Conservation (phyloP, 2,797 vertebrate genomes). For the Sebastes minor region DNA sequence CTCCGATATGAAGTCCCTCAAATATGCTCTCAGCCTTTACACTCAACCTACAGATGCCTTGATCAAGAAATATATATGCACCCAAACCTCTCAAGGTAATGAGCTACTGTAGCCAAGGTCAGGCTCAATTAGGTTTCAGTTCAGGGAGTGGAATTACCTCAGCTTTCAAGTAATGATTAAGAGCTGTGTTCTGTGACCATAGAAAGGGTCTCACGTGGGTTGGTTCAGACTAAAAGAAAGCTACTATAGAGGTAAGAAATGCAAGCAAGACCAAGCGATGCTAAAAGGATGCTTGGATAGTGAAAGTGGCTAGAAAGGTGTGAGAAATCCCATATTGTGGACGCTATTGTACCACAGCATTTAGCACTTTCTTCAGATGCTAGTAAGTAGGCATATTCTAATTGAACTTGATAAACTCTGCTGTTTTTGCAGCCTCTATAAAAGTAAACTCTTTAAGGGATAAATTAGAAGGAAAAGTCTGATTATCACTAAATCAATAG, state of each 20-base stretch:
- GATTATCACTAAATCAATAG: not conserved
- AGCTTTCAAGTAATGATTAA: not conserved
- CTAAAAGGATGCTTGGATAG: not conserved
- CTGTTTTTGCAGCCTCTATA: not conserved
- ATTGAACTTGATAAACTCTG: not conserved
- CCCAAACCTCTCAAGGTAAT: conserved; percentile 96
- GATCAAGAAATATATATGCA: conserved; percentile 98
- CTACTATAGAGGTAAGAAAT: not conserved
- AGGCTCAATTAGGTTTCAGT: not conserved
- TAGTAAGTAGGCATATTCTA: conserved; percentile 5
- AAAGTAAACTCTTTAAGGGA: not conserved
- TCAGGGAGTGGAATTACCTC: not conserved
- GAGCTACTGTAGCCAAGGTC: not conserved
- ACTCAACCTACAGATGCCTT: conserved; percentile 96
- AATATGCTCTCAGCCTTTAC: conserved; percentile 97
- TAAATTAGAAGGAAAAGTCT: not conserved
- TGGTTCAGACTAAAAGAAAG: not conserved
- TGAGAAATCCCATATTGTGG: not conserved
- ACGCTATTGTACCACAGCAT: not conserved
- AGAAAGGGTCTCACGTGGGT: not conserved
- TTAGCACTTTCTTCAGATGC: not conserved
- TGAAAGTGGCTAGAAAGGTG: not conserved
- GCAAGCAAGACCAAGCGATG: not conserved
- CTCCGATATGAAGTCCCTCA: conserved; percentile 93
- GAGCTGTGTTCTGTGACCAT: not conserved